Conservation (phyloP, 2,888 invertebrate genomes). For the Dexiosoma caninum region DNA sequence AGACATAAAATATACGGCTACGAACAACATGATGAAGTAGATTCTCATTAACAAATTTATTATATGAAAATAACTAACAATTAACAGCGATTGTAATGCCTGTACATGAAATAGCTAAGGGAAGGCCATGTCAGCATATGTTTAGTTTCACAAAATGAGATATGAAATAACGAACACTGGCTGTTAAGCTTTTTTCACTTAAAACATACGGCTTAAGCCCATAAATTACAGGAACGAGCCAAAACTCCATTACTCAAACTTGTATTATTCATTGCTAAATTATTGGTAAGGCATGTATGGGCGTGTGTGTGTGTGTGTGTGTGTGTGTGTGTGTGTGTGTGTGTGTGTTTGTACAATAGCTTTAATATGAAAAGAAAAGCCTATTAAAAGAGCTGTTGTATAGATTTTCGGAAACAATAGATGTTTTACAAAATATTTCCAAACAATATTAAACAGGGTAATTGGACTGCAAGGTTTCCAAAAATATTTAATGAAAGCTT, state of each 20-base stretch:
- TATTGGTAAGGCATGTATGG: no score
- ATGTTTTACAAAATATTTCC: no score
- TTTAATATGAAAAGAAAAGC: no score
- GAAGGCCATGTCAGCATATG: slow-evolving; percentile 16
- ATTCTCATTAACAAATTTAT: slow-evolving; percentile 39
- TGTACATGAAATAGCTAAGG: neutral
- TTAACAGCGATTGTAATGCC: slow-evolving; percentile 28
- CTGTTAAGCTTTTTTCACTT: neutral
- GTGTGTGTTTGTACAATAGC: no score
- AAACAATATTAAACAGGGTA: no score
- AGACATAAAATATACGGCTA: neutral
- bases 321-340: no score
- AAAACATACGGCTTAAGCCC: neutral
- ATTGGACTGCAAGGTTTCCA: no score
- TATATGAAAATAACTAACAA: slow-evolving; percentile 43
- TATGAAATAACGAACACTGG: neutral
- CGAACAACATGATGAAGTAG: slow-evolving; percentile 43
- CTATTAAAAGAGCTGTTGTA: no score
- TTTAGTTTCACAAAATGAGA: slow-evolving; percentile 31
- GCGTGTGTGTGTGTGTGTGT: no score
- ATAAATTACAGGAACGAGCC: slow-evolving; percentile 2
- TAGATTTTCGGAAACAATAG: no score
- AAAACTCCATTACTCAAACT: neutral
- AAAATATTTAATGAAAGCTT: no score
- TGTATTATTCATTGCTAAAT: no score